Conservation (phyloP, 2,888 invertebrate species). For the Drosophila tanythrix region DNA sequence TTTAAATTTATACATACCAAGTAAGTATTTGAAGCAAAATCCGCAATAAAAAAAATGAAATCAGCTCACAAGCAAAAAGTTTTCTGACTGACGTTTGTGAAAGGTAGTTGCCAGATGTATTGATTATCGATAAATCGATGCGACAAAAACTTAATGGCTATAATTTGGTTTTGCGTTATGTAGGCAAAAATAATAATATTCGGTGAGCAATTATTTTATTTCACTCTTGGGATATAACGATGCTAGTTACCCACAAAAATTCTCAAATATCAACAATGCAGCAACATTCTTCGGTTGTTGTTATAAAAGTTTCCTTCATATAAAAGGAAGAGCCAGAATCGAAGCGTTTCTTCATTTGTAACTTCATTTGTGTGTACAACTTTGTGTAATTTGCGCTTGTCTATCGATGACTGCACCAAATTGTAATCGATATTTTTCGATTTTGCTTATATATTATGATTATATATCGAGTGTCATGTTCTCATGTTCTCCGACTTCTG, state of each 20-base stretch:
- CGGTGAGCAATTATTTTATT: not conserved
- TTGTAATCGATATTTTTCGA: too few species aligned
- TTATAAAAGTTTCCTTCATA: too few species aligned
- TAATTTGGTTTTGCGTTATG: conserved; percentile 22
- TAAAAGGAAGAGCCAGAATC: too few species aligned
- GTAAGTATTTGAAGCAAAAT: not conserved
- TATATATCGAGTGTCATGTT: too few species aligned
- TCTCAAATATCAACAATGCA: not conserved
- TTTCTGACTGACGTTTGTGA: rapidly evolving
- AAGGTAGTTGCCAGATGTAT: not conserved
- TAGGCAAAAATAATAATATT: not conserved
- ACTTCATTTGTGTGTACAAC: too few species aligned
- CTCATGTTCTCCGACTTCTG: too few species aligned
- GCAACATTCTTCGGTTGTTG: too few species aligned
- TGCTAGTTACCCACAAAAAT: not conserved
- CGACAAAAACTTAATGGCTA: not conserved
- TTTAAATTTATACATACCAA: not conserved
- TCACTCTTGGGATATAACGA: not conserved
- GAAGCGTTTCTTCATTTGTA: too few species aligned
- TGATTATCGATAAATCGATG: not conserved
- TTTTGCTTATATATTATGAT: too few species aligned
- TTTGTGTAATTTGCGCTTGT: too few species aligned
- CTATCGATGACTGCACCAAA: too few species aligned
- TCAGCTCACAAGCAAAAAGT: not conserved
- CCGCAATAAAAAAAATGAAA: rapidly evolving